A percentile compares a stretch with the other conserved stretches of the same genome.
Conservation (phyloP, 2,113 vertebrate species). For the Oceanodroma tethys region DNA sequence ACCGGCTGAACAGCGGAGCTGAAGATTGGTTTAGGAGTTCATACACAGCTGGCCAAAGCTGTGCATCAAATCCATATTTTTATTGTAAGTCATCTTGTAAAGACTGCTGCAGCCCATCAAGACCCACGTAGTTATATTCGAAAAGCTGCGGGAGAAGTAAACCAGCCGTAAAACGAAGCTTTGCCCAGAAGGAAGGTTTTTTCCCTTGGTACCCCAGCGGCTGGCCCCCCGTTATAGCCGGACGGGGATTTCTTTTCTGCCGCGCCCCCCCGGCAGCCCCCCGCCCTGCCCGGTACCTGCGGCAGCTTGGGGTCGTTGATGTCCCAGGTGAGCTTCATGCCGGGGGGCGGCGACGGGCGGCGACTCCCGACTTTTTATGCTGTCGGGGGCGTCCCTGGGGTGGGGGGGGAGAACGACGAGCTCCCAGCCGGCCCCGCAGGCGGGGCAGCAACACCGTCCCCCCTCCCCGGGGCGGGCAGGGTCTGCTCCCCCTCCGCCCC, state of each 20-base stretch:
- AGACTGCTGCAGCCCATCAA: too few relatives aligned
- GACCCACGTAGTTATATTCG: rapidly evolving
- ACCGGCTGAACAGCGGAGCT: rapidly evolving
- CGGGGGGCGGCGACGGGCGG: constrained; percentile 22
- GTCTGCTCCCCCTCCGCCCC: background rate
- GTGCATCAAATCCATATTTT: rapidly evolving
- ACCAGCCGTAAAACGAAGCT: rapidly evolving
- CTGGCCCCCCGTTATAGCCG: rapidly evolving
- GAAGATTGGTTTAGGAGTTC: background rate
- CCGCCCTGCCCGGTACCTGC: constrained; percentile 70
- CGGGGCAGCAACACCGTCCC: background rate
- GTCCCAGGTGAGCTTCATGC: constrained; percentile 93
- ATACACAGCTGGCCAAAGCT: background rate
- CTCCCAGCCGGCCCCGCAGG: background rate
- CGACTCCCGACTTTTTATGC: constrained; percentile 67
- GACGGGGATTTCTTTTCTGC: rapidly evolving
- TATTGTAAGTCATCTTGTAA: background rate
- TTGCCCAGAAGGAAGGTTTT: rapidly evolving
- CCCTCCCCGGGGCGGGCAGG: background rate
- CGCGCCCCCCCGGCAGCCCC: rapidly evolving
- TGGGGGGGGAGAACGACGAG: too few relatives aligned
- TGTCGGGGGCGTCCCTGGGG: background rate
- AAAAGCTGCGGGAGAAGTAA: rapidly evolving
- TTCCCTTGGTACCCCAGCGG: rapidly evolving
- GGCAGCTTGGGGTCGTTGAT: constrained; percentile 95